phyloP scores from a whole-genome alignment of 1,140 invertebrate genomes.

The Trichoplusia ni region DNA sequence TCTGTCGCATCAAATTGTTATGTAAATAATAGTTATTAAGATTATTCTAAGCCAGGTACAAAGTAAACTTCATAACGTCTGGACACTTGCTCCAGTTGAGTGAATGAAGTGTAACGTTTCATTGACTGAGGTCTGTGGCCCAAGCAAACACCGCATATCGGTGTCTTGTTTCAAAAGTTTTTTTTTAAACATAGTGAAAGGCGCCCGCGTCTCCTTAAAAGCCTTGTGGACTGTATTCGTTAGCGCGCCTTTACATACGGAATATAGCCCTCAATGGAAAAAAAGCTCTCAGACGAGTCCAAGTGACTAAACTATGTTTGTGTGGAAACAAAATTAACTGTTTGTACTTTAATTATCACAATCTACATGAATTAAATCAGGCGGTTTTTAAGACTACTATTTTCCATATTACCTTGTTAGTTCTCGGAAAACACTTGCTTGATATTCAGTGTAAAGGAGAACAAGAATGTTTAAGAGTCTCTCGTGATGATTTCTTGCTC shows the following conservation, averaged over 20 bases:
- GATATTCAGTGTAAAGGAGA: slow-evolving; percentile 5
- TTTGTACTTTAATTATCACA: too few relatives aligned
- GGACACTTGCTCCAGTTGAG: slow-evolving; percentile 49
- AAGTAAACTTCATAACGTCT: slow-evolving; percentile 4
- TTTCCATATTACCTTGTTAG: too few relatives aligned
- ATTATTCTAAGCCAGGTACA: slow-evolving; percentile 11
- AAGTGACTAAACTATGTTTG: slow-evolving; percentile 14
- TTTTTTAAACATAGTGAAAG: slow-evolving; percentile 67
- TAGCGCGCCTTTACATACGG: slow-evolving; percentile 54
- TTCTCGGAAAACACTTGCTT: too few relatives aligned
- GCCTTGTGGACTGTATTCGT: slow-evolving; percentile 67
- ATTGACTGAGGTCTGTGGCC: slow-evolving; percentile 57
- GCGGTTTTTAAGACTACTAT: too few relatives aligned
- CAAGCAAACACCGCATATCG: slow-evolving; percentile 60
- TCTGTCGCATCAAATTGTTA: neutral
- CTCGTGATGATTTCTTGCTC: slow-evolving; percentile 24
- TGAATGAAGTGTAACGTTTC: slow-evolving; percentile 70
- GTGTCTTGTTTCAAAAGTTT: slow-evolving; percentile 70
- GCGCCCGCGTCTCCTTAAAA: slow-evolving; percentile 68
- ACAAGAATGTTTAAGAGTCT: slow-evolving; percentile 12
- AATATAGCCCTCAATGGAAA: slow-evolving; percentile 49
- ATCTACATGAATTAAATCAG: too few relatives aligned
- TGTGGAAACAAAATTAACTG: neutral
- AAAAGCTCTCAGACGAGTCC: slow-evolving; percentile 25
- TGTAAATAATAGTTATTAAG: slow-evolving; percentile 15